A percentile compares a stretch with the other conserved stretches of the same genome.
Evolutionary conservation across 1,140 invertebrate genomes (phyloP).

Genomic region (Drosophila nigromelanica): DNA sequence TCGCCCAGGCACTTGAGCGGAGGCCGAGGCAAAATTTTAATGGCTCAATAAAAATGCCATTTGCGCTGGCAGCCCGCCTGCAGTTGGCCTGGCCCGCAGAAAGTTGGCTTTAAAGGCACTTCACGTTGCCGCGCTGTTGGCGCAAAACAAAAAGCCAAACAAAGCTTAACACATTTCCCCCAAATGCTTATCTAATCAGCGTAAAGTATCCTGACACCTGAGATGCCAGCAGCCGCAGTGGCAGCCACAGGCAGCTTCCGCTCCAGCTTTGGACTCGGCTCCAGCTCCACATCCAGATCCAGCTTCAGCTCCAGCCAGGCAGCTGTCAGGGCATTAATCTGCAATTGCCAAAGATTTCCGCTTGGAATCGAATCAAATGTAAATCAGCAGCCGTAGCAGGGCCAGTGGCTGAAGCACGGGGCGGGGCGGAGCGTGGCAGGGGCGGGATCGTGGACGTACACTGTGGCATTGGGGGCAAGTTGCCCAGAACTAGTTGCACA

Average conservation of each 20-base stretch:
- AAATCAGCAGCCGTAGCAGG: constrained; percentile 58
- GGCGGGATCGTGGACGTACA: neutral
- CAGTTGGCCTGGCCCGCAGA: constrained; percentile 52
- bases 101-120: constrained; percentile 71
- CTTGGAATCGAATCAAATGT: constrained; percentile 79
- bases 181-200: constrained; percentile 82
- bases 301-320: constrained; percentile 38
- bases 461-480: constrained; percentile 40
- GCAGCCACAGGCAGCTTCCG: constrained; percentile 25
- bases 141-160: constrained; percentile 78
- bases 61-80: constrained; percentile 54
- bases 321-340: constrained; percentile 81
- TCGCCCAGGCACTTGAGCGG: constrained; percentile 45
- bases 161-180: constrained; percentile 79
- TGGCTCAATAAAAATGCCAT: constrained; percentile 83
- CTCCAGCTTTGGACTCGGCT: neutral
- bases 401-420: neutral
- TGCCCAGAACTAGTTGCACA: constrained; percentile 75
- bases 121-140: constrained; percentile 5
- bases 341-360: constrained; percentile 79
- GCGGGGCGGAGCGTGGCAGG: neutral
- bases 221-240: constrained; percentile 47
- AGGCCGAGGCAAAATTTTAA: constrained; percentile 72
- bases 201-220: constrained; percentile 80
- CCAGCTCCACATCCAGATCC: constrained; percentile 27